Conservation (phyloP, 2,888 invertebrate species). For the Nesidiocoris tenuis region DNA sequence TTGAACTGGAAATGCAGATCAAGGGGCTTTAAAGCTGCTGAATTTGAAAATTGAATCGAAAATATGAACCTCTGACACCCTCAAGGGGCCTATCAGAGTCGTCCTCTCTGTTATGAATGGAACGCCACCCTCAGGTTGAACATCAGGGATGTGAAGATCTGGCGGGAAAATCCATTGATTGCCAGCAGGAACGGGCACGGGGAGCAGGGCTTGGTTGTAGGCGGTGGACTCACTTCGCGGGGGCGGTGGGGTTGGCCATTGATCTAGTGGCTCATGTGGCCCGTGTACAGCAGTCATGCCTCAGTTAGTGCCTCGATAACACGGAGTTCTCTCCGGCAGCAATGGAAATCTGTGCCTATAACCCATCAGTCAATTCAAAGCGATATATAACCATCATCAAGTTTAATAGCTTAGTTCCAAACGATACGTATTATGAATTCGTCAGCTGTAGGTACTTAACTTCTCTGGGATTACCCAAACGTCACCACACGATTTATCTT, state of each 20-base stretch:
- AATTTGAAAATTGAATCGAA: too few species aligned
- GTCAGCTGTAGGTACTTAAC: not conserved
- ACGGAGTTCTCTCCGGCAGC: slow-evolving; percentile 33
- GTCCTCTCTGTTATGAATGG: not conserved
- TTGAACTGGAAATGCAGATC: too few species aligned
- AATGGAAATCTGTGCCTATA: slow-evolving; percentile 39
- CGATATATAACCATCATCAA: not conserved
- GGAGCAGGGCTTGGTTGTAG: not conserved
- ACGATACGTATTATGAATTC: not conserved
- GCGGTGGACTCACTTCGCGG: not conserved
- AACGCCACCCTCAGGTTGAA: not conserved
- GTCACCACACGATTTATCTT: slow-evolving; percentile 4
- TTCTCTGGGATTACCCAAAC: slow-evolving; percentile 24
- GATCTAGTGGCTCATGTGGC: slow-evolving; percentile 32
- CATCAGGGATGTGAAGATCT: slow-evolving; percentile 4
- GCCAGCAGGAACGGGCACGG: not conserved
- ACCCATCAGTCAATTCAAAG: slow-evolving; percentile 31
- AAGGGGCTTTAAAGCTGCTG: too few species aligned
- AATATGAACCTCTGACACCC: too few species aligned
- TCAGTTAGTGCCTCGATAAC: slow-evolving; percentile 42
- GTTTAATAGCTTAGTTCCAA: not conserved
- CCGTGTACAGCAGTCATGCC: slow-evolving; percentile 38
- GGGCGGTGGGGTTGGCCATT: slow-evolving; percentile 19
- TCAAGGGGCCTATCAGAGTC: too few species aligned
- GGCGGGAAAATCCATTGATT: slow-evolving; percentile 41